Evolutionary conservation across 2,113 vertebrate species (phyloP).

Genomic region (Gila orcuttii): DNA sequence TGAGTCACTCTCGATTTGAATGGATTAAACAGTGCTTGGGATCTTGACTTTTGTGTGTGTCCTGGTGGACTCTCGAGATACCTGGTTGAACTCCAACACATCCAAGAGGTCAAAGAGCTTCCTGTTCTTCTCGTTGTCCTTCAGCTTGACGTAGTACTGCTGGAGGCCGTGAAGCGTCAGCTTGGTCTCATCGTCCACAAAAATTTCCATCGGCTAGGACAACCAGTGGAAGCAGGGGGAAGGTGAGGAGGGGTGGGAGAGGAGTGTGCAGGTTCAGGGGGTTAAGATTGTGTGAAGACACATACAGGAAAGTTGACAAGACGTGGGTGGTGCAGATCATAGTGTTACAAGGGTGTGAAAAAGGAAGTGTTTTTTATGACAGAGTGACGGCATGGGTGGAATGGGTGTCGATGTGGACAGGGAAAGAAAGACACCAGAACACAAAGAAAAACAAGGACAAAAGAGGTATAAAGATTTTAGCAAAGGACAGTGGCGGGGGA

Average conservation of each 20-base stretch:
- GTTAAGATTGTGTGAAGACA: slow-evolving; percentile 44
- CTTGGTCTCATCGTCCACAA: slow-evolving; percentile 87
- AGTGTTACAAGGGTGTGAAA: slow-evolving; percentile 15
- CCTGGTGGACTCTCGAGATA: slow-evolving; percentile 17
- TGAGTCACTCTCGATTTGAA: background rate
- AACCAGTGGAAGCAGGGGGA: slow-evolving; percentile 59
- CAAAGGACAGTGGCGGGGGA: background rate
- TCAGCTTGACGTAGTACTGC: slow-evolving; percentile 87
- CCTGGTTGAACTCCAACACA: slow-evolving; percentile 84
- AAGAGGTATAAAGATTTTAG: slow-evolving; percentile 1
- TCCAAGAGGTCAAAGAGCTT: slow-evolving; percentile 85
- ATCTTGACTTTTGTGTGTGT: background rate
- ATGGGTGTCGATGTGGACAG: background rate
- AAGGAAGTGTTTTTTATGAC: slow-evolving; percentile 15
- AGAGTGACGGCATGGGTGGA: background rate
- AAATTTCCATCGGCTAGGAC: slow-evolving; percentile 85
- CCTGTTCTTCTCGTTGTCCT: slow-evolving; percentile 88
- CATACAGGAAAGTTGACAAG: slow-evolving; percentile 58
- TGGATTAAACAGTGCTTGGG: background rate
- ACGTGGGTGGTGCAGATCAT: slow-evolving; percentile 26
- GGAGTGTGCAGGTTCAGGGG: slow-evolving; percentile 17
- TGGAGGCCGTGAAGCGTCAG: slow-evolving; percentile 85
- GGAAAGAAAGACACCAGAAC: background rate
- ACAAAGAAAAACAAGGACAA: slow-evolving; percentile 15
- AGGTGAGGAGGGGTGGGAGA: slow-evolving; percentile 51